Evolutionary conservation across 1,140 invertebrate genomes (phyloP).

Genomic region (Drosophila chauvacae): DNA sequence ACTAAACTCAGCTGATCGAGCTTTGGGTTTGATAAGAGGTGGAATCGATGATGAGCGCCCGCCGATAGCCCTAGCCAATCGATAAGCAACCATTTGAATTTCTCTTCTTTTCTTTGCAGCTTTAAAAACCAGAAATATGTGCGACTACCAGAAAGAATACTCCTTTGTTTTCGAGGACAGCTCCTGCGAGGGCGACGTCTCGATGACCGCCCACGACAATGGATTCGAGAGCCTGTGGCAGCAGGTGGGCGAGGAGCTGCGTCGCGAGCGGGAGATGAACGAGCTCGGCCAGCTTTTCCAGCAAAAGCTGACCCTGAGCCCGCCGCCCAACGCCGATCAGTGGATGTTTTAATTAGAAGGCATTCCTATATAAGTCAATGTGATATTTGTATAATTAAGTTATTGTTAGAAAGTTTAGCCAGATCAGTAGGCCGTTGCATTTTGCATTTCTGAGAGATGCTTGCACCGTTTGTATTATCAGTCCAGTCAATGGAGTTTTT

Average conservation of each 20-base stretch:
- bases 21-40: conserved; percentile 37
- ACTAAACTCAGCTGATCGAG: conserved; percentile 32
- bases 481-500: conserved; percentile 3
- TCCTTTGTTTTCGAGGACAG: conserved; percentile 68
- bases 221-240: conserved; percentile 73
- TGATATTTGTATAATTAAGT: conserved; percentile 37
- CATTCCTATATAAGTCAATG: not conserved
- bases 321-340: conserved; percentile 4
- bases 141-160: conserved; percentile 68
- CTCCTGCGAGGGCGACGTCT: conserved; percentile 50
- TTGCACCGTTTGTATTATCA: conserved; percentile 19
- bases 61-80: conserved; percentile 8
- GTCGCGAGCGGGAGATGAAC: conserved; percentile 52
- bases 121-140: conserved; percentile 41
- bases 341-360: conserved; percentile 26
- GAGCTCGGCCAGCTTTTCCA: conserved; percentile 56
- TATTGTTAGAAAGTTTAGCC: conserved; percentile 7
- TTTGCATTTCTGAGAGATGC: conserved; percentile 55
- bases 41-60: conserved; percentile 18
- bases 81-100: conserved; percentile 19
- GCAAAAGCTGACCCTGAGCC: conserved; percentile 52
- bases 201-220: conserved; percentile 24
- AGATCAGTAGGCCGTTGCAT: conserved; percentile 4
- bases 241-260: conserved; percentile 62
- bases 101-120: conserved; percentile 20